phyloP scores from a whole-genome alignment of 2,888 invertebrate species.

The Anorthoa munda region DNA sequence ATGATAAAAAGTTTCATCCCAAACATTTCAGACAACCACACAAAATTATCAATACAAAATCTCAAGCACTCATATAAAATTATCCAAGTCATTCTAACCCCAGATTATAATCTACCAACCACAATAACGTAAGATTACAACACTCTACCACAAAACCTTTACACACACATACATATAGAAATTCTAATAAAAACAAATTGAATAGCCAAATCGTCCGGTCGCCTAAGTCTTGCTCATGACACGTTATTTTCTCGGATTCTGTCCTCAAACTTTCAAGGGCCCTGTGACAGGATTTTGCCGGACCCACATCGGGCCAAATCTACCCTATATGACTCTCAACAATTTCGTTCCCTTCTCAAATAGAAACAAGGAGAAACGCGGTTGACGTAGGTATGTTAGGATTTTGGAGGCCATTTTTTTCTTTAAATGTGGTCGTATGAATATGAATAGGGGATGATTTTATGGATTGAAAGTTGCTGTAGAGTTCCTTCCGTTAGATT shows the following conservation, averaged over 20 bases:
- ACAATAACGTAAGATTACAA: constrained; percentile 5
- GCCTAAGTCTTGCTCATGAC: constrained; percentile 66
- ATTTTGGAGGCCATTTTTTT: constrained; percentile 31
- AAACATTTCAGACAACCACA: not conserved
- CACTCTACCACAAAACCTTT: constrained; percentile 17
- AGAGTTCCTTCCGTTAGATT: not conserved
- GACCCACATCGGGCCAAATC: constrained; percentile 74
- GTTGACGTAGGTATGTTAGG: constrained; percentile 68
- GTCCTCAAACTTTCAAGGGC: constrained; percentile 80
- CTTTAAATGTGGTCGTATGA: constrained; percentile 25
- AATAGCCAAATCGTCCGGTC: constrained; percentile 51
- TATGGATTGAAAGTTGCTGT: constrained; percentile 8
- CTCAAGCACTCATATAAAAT: constrained; percentile 7
- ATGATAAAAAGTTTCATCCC: no score
- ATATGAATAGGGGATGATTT: constrained; percentile 35
- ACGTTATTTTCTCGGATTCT: constrained; percentile 70
- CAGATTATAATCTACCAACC: constrained; percentile 15
- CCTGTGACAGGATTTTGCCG: constrained; percentile 82
- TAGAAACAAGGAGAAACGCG: constrained; percentile 81
- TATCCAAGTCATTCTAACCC: constrained; percentile 1
- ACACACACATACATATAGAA: constrained; percentile 29
- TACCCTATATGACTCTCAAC: constrained; percentile 83
- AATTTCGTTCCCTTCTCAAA: constrained; percentile 83
- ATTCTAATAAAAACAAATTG: constrained; percentile 69
- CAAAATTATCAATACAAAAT: not conserved